A percentile compares a stretch with the other conserved stretches of the same genome.
These are phyloP conservation scores for Atrina japonica DNA, from an alignment of 2,888 invertebrate genomes.

Conservation along the genomic window DNA sequence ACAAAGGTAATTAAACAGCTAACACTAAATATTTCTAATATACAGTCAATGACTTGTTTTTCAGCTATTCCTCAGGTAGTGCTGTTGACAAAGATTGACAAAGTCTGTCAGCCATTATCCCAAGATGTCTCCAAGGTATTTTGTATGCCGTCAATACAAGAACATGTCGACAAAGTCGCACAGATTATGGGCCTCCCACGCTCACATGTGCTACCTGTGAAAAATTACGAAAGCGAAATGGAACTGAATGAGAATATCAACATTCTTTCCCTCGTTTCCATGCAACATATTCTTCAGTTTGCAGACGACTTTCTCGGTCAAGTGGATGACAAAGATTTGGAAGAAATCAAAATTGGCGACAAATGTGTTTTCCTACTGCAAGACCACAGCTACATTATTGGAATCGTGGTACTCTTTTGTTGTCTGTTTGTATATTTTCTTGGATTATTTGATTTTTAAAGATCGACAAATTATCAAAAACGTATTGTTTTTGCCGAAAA, in stretches of 20 bases:
- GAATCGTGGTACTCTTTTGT: no score
- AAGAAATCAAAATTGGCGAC: slow-evolving; percentile 14
- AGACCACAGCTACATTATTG: no score
- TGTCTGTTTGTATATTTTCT: no score
- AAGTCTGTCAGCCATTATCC: slow-evolving; percentile 48
- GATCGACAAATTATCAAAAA: no score
- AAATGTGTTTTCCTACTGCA: no score
- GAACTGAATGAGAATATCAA: slow-evolving; percentile 51
- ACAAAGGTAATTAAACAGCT: no score
- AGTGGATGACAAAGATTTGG: slow-evolving; percentile 47
- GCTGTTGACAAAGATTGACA: slow-evolving; percentile 61
- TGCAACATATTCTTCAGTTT: slow-evolving; percentile 52
- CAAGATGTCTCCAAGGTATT: slow-evolving; percentile 47
- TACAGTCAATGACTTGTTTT: slow-evolving; percentile 13
- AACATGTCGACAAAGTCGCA: slow-evolving; percentile 52
- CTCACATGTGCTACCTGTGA: slow-evolving; percentile 53
- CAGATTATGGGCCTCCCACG: slow-evolving; percentile 54
- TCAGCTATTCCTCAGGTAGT: slow-evolving; percentile 59
- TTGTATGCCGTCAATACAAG: slow-evolving; percentile 42
- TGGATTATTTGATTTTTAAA: no score
- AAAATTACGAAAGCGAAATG: slow-evolving; percentile 57
- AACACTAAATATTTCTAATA: not conserved
- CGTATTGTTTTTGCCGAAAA: no score
- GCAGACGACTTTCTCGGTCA: slow-evolving; percentile 55
- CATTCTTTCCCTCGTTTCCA: slow-evolving; percentile 48